Percentiles rank a stretch among this genome's conserved stretches.
phyloP scores from a whole-genome alignment of 2,888 invertebrate species.

The Dolichomitus sp. region DNA sequence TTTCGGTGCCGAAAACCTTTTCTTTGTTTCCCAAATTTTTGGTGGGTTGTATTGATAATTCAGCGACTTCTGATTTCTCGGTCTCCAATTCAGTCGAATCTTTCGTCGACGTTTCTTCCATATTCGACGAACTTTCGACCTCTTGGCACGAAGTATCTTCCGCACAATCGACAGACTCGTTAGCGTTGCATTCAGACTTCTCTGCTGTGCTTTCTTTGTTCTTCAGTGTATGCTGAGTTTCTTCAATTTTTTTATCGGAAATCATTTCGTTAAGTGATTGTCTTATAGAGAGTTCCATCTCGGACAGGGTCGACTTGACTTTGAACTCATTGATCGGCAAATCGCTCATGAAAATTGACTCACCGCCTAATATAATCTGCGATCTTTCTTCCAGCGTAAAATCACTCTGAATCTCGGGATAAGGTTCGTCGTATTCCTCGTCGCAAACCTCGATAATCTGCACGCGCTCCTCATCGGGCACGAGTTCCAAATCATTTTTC shows the following conservation, averaged over 20 bases:
- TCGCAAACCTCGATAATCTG: conserved; percentile 83
- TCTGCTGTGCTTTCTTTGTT: neutral
- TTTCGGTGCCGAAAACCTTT: neutral
- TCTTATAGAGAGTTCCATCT: conserved; percentile 78
- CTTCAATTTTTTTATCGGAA: conserved; percentile 70
- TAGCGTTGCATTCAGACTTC: neutral
- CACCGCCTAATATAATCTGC: conserved; percentile 78
- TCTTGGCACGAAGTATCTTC: neutral
- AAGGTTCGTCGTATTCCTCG: conserved; percentile 83
- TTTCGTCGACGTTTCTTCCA: conserved; percentile 2
- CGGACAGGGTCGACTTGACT: conserved; percentile 76
- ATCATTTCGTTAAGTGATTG: conserved; percentile 79
- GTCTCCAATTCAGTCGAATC: neutral
- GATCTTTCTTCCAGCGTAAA: conserved; percentile 80
- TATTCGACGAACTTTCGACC: neutral
- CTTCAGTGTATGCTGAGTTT: neutral
- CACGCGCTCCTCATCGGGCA: conserved; percentile 84
- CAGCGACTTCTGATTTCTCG: neutral
- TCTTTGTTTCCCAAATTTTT: neutral
- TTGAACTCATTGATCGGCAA: conserved; percentile 62
- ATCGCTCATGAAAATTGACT: conserved; percentile 67
- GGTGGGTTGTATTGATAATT: neutral
- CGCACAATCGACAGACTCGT: neutral
- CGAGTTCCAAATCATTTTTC: conserved; percentile 71
- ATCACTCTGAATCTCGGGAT: conserved; percentile 78